Base-by-base conservation (phyloP, 2,797 vertebrate species). In the Zalophus californianus region DNA sequence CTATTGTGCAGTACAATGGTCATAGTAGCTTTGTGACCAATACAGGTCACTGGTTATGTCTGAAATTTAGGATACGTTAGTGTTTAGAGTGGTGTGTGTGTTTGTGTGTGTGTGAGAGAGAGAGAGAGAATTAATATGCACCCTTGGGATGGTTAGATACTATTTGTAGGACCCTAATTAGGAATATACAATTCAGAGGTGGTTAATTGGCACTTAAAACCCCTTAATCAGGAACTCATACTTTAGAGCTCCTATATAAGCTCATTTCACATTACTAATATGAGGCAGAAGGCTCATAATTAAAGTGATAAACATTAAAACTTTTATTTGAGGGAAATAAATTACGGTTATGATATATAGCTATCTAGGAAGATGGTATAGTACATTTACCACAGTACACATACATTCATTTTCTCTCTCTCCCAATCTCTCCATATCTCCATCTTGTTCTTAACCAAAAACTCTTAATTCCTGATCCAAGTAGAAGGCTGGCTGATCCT, bases 241-340 rank as follows among this genome's bases (percentile, higher is more conserved):
- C 21, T 77, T 95, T 44, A 77, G 27, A 79, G 21, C 3, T 92
- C 12, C 32, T 62, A 29, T 35, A 91, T 73, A 64, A 93, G 35
- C 56, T 89, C 50, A 79, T 96, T 93, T 90, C n/a, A 72, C 29
- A 35, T 80, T 52, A 66, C 35, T 92, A 82, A 77, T 84, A 52
- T 62, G 9, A 41, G 80, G 68, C 15, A 25, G 50, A 78, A 91
- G 20, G 1, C 9, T 78, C n/a, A 66, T 70, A 52, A 89, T 73
- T 86, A 90, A 56, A 16, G 91, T 68, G 38, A 92, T 48, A 80
- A 87, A 73, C 7, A 73, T 87, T 79, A 73, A 79, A 90, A 64
- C 54, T 77, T 92, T 86, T 77, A 38, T 73, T 86, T 85, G 1
- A 15, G 10, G 12, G 9, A 86, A 90, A 48, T 90, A 70, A 66